These are phyloP conservation scores for Danio kyathit DNA, from an alignment of 2,797 vertebrate genomes.

Conservation along the genomic window DNA sequence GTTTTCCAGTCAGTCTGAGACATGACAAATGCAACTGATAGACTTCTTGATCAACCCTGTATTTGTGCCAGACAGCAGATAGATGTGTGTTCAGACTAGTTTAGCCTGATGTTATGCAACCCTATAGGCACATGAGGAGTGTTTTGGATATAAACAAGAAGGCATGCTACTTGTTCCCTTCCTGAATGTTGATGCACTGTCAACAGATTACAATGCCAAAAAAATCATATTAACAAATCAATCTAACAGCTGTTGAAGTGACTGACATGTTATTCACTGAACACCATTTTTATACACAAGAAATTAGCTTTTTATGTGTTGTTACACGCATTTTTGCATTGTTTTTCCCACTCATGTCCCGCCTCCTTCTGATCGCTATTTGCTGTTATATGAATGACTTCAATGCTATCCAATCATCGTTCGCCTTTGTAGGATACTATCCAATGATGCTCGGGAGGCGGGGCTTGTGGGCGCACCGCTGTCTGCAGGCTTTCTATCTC, in stretches of 20 bases:
- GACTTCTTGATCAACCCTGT: not conserved
- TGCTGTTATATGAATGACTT: not conserved
- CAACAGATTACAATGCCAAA: conserved; percentile 11
- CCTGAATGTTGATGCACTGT: not conserved
- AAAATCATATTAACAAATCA: not conserved
- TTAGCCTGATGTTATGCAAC: conserved; percentile 15
- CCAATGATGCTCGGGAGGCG: conserved; percentile 29
- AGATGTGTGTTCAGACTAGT: not conserved
- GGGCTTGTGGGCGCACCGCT: not conserved
- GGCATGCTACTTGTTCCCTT: not conserved
- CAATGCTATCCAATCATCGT: conserved; percentile 4
- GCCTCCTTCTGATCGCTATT: not conserved
- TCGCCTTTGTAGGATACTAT: not conserved
- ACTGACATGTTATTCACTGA: too few species aligned
- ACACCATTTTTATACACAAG: too few species aligned
- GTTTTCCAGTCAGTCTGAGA: conserved; percentile 2
- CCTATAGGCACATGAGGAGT: not conserved
- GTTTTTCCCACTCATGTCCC: not conserved
- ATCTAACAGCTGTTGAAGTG: too few species aligned
- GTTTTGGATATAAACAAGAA: conserved; percentile 20
- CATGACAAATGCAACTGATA: not conserved
- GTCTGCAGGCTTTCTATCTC: not conserved
- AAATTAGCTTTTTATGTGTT: too few species aligned
- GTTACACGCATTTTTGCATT: too few species aligned
- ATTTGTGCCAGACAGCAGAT: not conserved